Evolutionary conservation across 2,888 invertebrate genomes (phyloP), one percentile per base, ranked within the genome.

Genomic region (Leptinotarsa juncta): DNA sequence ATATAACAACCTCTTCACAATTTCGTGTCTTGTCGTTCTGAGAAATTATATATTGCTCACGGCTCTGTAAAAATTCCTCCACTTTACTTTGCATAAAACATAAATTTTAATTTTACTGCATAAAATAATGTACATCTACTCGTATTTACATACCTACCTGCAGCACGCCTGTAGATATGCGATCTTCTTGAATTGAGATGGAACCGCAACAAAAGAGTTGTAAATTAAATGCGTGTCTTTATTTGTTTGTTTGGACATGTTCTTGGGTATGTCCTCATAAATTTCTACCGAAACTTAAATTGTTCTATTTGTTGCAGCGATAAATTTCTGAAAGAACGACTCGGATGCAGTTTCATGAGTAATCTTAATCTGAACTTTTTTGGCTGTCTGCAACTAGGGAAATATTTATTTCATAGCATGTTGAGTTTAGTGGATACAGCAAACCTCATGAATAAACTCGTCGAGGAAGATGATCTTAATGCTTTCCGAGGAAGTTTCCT

Each of bases 61-160:
- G 42, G 42, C 42, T 42, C 16, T 32, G 16, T 42, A 62, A 32
- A 62, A 62, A 62, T 62, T 26, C 62, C 15, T 42, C 62, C 26
- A 32, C 55, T 68, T n/a, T 26, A 10, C 55, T 68, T 68, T 23
- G 68, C 55, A 18, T n/a, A 55, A 51, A 53, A 32, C 68, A 48
- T 68, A 68, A 68, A 68, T 68, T 42, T 68, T 7, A 55, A 32
- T 55, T 68, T 68, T 53, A 68, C 55, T 55, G 42, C 68, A 68
- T 67, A n/a, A 67, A 50, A 51, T 51, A 23, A 32, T 51, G 67
- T 50, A 51, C 16, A 53, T 62, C 16, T 55, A 32, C 32, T 32
- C 32, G 32, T 32, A 68, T 55, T 68, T 55, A 32, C 55, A 55
- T 68, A 68, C 68, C 68, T 55, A 68, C 68, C 68, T 68, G 55